Evolutionary conservation across 1,140 invertebrate genomes (phyloP).

Genomic region (Drosophila ironensis): DNA sequence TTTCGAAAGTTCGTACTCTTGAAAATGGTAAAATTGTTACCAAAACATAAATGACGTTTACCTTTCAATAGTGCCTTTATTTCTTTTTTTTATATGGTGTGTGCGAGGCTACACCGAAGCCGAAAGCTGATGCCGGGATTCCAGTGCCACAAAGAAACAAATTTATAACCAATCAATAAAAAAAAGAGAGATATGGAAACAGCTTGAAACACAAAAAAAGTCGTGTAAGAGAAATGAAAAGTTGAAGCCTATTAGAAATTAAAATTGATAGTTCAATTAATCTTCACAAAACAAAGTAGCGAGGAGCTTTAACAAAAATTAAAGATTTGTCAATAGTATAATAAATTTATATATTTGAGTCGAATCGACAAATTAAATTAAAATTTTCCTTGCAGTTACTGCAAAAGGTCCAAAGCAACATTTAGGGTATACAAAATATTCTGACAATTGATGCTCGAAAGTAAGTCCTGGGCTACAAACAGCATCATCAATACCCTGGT

Average conservation of each 20-base stretch:
- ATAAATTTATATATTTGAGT: no score
- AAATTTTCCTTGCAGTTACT: no score
- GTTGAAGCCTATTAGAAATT: constrained; percentile 80
- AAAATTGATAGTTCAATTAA: constrained; percentile 82
- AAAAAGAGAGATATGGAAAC: constrained; percentile 17
- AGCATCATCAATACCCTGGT: constrained; percentile 23
- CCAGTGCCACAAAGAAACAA: constrained; percentile 58
- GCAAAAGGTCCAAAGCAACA: no score
- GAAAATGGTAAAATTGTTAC: constrained; percentile 6
- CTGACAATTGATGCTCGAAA: constrained; percentile 1
- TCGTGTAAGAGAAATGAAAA: constrained; percentile 76
- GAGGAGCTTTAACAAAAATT: constrained; percentile 7
- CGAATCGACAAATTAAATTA: no score
- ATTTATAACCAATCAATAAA: constrained; percentile 66
- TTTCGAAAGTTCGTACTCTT: no score
- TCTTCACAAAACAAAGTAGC: constrained; percentile 75
- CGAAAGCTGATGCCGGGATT: constrained; percentile 12
- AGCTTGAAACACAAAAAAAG: constrained; percentile 42
- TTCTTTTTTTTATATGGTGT: constrained; percentile 74
- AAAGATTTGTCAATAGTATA: background rate
- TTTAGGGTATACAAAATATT: background rate
- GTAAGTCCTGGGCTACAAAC: constrained; percentile 12
- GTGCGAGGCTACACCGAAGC: no score
- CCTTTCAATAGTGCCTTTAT: constrained; percentile 63
- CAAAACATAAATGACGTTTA: constrained; percentile 50